Base-by-base conservation (phyloP, 1,140 invertebrate genomes). In the Drosophila prosaltans region DNA sequence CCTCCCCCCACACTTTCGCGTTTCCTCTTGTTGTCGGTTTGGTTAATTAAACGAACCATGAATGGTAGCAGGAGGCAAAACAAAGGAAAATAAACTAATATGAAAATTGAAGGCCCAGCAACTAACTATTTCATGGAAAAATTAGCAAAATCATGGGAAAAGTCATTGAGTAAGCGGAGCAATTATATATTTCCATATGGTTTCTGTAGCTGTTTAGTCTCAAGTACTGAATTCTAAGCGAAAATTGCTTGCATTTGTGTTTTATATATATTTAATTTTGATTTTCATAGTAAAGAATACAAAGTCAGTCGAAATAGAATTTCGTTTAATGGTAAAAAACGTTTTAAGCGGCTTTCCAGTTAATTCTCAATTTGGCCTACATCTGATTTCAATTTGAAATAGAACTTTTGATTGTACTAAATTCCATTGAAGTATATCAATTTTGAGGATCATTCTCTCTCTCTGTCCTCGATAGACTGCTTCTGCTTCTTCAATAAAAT, bases 31-130 rank as follows among this genome's bases (percentile, higher is more conserved):
- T 5, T 8, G 8, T 51, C 8, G 9, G 59, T 65, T 66, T 67
- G 75, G 57, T 82, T 82, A 82, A 82, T 81, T 82, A 82, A 81
- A 62, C 71, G 67, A 57, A 67, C 67, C 64, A 77, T 67, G 58
- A 69, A 81, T 69, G 69, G 41, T 51, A 11, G 45, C 45, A 51
- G 45, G 45, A 51, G 45, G 45, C 45, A 51, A 26, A 51, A 51
- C 45, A 51, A 51, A 26, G 21, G 45, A 51, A 51, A 51, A 21
- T 51, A 51, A 51, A 51, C 6, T 51, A 26, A 51, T 51, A 51
- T n/a, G 11, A 51, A 51, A 26, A 48, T 48, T 51, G 45, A 51
- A 26, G 24, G 24, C 9, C 21, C 6, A 36, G 32, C 32, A 36
- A 40, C 39, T 40, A 26, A 21, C 45, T 26, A 26, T 26, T 21